Percentiles rank a stretch among this genome's conserved stretches.
Conservation (phyloP, 2,797 vertebrate species). For the Dicrostonyx torquatus region DNA sequence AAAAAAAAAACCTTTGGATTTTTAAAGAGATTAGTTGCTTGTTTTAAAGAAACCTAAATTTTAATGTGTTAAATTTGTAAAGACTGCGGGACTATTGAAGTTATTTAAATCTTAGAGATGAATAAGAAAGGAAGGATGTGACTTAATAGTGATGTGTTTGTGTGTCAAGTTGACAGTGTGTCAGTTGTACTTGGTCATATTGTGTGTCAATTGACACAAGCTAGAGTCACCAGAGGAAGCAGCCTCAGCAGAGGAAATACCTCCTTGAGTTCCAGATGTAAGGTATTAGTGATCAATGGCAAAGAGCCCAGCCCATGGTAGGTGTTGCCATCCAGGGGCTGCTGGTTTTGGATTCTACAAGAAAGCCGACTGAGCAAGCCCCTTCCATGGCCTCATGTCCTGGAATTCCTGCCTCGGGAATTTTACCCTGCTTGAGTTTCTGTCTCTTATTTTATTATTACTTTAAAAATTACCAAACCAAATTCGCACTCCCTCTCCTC, state of each 20-base stretch:
- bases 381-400: neutral
- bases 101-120: neutral
- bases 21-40: neutral
- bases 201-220: neutral
- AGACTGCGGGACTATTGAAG: neutral
- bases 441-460: neutral
- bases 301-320: neutral
- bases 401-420: neutral
- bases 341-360: neutral
- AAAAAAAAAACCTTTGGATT: too few relatives aligned
- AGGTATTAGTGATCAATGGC: neutral
- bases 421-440: neutral
- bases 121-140: neutral
- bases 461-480: too few relatives aligned
- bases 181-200: neutral
- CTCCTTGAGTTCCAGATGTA: neutral
- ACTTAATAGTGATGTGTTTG: neutral
- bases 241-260: neutral
- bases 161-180: neutral
- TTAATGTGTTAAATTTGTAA: neutral
- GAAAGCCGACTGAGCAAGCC: neutral
- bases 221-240: neutral
- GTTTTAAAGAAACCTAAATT: neutral
- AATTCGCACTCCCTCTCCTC: too few relatives aligned
- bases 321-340: neutral